Base-by-base conservation (phyloP, 64 coral and sea anemone species). In the Trachythela sp. region DNA sequence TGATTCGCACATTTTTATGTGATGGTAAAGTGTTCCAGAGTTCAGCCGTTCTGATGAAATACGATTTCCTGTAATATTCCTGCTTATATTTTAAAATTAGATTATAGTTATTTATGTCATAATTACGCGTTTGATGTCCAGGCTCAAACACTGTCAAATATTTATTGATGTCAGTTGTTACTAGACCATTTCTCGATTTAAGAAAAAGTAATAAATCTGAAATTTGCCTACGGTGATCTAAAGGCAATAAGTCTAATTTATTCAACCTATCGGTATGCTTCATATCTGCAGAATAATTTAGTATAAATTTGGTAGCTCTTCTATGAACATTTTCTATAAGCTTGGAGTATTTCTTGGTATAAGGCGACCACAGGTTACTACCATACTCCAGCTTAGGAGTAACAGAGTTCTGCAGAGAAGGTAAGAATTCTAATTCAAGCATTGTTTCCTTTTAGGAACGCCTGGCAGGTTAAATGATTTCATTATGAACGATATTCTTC, bases 391-490 rank as follows among this genome's bases (percentile, higher is more conserved):
- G n/a, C n/a, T n/a, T n/a, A n/a, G n/a, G n/a, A n/a, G n/a, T n/a
- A n/a, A n/a, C n/a, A n/a, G n/a, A n/a, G n/a, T n/a, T n/a, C n/a
- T n/a, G n/a, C n/a, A n/a, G n/a, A n/a, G n/a, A n/a, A n/a, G n/a
- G n/a, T n/a, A n/a, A n/a, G n/a, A n/a, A n/a, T n/a, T n/a, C n/a
- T n/a, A n/a, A n/a, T n/a, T n/a, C n/a, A 11, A 45, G 30, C 59
- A 68, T 75, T 68, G 83, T 24, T 43, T 5, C 70, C 83, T 89
- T 91, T 40, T 40, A 99, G 96, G 93, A 2, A 99, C 96, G 1
- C 96, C 96, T 76, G 96, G 96, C 34, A 85, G 96, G 83, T 71
- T 99, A 38, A 99, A 99, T 89, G 96, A 99, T 48, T 89, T 99
- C 7, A 70, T 99, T 37, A 99, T 99, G 96, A 94, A 99, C 72